These are phyloP conservation scores for Tribolium freemani DNA, from an alignment of 2,888 invertebrate species.

Conservation along the genomic window DNA sequence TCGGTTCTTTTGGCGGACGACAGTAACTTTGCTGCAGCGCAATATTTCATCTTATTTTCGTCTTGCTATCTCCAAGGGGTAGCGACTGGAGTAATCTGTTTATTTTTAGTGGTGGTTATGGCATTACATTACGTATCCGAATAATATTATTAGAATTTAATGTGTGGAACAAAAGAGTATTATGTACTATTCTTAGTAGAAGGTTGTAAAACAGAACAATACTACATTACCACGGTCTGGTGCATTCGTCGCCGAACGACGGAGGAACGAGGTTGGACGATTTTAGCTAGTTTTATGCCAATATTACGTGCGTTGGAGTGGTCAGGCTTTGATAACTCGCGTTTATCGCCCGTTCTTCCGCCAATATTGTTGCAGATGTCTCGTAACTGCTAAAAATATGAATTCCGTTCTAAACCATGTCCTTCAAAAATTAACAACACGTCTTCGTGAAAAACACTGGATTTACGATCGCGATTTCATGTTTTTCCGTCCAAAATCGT, in stretches of 20 bases:
- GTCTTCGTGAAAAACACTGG: background rate
- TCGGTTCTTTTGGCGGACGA: background rate
- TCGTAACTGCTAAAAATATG: background rate
- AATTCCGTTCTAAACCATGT: background rate
- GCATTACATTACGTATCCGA: background rate
- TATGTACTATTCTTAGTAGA: conserved; percentile 48
- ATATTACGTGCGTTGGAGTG: conserved; percentile 50
- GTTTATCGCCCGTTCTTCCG: conserved; percentile 43
- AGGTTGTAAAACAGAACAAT: conserved; percentile 57
- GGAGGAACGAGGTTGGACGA: conserved; percentile 9
- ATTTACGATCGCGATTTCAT: background rate
- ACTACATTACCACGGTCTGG: conserved; percentile 57
- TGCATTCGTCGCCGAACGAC: conserved; percentile 40
- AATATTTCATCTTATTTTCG: conserved; percentile 17
- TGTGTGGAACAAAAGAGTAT: conserved; percentile 53
- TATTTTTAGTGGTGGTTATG: conserved; percentile 26
- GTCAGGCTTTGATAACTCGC: conserved; percentile 51
- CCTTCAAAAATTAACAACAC: background rate
- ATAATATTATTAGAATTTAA: conserved; percentile 49
- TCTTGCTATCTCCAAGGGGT: background rate
- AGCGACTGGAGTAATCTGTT: conserved; percentile 1
- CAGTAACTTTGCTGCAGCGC: background rate
- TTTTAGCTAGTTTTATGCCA: conserved; percentile 41
- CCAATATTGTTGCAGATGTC: conserved; percentile 15
- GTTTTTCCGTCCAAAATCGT: background rate